Evolutionary conservation across 2,113 vertebrate species (phyloP), one percentile per base, ranked within the genome.

Genomic region (Dascyllus trimaculatus): DNA sequence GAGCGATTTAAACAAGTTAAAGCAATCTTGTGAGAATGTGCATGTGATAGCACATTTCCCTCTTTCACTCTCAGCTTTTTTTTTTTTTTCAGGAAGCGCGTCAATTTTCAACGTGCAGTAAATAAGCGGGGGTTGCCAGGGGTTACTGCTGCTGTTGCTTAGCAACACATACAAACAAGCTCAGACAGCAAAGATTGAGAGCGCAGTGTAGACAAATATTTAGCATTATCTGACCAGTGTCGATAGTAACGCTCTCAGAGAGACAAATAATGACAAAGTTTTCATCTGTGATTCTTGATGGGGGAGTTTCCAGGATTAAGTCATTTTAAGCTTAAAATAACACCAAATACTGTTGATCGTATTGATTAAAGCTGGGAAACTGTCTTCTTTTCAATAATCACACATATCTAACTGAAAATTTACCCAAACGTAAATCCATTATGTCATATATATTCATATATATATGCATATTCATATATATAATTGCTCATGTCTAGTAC

Each of bases 141-240:
- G 86, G 60, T 32, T 21, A 80, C 82, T 3, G 48, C 54, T 21
- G 61, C 56, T 0, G 75, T 85, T 63, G 70, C 88, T 40, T 5
- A 54, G 89, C 29, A 75, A 88, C 49, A 0, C 10, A 56, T 1
- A 84, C 69, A 90, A 91, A 91, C 65, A 91, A 40, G 11, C 8
- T 14, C 4, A 6, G 3, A 52, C 5, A 1, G 11, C 0, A 19
- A 46, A 58, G 65, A 75, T 29, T 75, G 60, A 72, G 38, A 15
- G 0, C 0, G 13, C 1, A 25, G 18, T 4, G 1, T 1, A 38
- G 66, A 76, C 11, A 71, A 61, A 84, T 64, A 64, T 81, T 83
- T 65, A 25, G 29, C 7, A 5, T 53, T 38, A 32, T 68, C 18
- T 0, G 11, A 2, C 2, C 22, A 5, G 72, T 76, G 53, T 51